Conservation (phyloP, 1,140 invertebrate genomes). For the Drosophila mauritiana region DNA sequence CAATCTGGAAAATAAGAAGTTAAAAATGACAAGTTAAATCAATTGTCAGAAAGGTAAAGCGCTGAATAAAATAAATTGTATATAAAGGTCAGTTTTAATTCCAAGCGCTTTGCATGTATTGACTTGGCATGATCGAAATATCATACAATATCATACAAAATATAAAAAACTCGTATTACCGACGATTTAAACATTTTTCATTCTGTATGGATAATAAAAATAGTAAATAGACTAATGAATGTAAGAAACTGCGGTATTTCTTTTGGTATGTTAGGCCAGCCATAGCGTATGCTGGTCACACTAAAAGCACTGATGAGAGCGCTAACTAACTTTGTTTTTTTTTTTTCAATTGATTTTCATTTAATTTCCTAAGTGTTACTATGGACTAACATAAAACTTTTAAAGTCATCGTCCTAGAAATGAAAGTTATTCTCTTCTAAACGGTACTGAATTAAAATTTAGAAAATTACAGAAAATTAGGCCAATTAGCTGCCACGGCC, state of each 20-base stretch:
- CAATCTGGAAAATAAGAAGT: conserved; percentile 11
- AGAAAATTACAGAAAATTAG: conserved; percentile 19
- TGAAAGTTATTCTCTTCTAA: background rate
- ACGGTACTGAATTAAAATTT: background rate
- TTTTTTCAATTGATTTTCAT: conserved; percentile 51
- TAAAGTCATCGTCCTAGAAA: background rate
- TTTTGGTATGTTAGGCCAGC: conserved; percentile 49
- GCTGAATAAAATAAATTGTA: background rate
- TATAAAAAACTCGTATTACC: background rate
- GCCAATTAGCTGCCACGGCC: conserved; percentile 25
- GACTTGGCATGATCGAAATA: background rate
- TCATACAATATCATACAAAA: background rate
- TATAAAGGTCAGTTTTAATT: background rate
- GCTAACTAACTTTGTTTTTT: conserved; percentile 37
- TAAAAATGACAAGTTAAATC: background rate
- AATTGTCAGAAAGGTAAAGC: background rate
- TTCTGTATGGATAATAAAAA: background rate
- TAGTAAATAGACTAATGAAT: background rate
- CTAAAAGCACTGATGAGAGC: conserved; percentile 19
- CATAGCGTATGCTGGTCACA: conserved; percentile 46
- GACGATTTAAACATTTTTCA: background rate
- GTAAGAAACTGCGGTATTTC: conserved; percentile 50
- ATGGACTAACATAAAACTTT: conserved; percentile 1
- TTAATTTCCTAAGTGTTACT: conserved; percentile 25
- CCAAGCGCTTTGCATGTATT: background rate